Conservation (phyloP, 2,797 vertebrate genomes). For the Anabas testudineus region DNA sequence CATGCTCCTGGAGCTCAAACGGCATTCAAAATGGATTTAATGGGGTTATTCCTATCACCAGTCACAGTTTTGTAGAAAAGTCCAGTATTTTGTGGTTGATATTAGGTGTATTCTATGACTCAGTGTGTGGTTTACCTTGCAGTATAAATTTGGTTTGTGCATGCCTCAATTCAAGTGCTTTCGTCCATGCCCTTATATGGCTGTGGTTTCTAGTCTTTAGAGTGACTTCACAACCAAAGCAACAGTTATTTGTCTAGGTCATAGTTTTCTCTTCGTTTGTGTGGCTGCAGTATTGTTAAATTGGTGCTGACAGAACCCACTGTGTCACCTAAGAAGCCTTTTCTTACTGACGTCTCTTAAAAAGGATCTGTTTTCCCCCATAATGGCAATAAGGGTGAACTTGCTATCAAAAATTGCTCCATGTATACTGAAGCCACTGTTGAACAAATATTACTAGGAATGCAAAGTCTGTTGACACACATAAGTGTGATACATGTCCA, state of each 20-base stretch:
- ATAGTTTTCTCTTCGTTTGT: slow-evolving; percentile 46
- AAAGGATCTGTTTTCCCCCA: slow-evolving; percentile 21
- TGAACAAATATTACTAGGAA: slow-evolving; percentile 41
- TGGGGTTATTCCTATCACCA: slow-evolving; percentile 15
- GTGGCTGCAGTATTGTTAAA: slow-evolving; percentile 31
- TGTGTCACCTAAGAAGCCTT: slow-evolving; percentile 49
- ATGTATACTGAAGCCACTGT: slow-evolving; percentile 32
- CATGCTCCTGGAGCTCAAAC: slow-evolving; percentile 28
- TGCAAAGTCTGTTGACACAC: slow-evolving; percentile 6
- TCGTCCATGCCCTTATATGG: slow-evolving; percentile 65
- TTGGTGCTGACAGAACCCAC: slow-evolving; percentile 30
- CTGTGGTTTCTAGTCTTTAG: slow-evolving; percentile 42
- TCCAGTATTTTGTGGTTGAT: slow-evolving; percentile 4
- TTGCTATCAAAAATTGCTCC: slow-evolving; percentile 34
- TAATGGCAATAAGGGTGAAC: too few relatives aligned
- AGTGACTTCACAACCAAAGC: slow-evolving; percentile 61
- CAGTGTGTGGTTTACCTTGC: slow-evolving; percentile 20
- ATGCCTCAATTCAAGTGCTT: slow-evolving; percentile 32
- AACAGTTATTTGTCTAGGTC: slow-evolving; percentile 46
- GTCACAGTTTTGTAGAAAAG: slow-evolving; percentile 4
- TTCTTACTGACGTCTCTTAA: slow-evolving; percentile 20
- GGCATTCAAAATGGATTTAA: slow-evolving; percentile 36
- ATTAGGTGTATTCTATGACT: slow-evolving; percentile 26
- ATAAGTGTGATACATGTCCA: too few relatives aligned
- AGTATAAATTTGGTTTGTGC: slow-evolving; percentile 43